Conservation (phyloP, 2,113 vertebrate species). For the Cepphus grylle region DNA sequence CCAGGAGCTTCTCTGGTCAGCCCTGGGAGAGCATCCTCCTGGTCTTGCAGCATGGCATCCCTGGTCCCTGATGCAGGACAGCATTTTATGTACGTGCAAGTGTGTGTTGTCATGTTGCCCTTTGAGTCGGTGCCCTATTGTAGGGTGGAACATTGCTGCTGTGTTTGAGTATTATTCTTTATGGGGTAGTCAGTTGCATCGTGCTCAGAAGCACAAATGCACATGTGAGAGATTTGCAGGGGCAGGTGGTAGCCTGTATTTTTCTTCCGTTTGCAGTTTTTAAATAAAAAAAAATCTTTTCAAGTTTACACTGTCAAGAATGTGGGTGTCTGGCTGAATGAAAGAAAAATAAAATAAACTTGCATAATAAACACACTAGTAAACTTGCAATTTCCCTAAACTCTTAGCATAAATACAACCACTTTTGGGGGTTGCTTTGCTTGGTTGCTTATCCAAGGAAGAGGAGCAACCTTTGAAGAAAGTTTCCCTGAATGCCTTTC, state of each 20-base stretch:
- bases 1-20: background rate
- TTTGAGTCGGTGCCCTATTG: background rate
- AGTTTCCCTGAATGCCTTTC: background rate
- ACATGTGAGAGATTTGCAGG: background rate
- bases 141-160: background rate
- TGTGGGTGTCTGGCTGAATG: conserved; percentile 60
- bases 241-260: conserved; percentile 30
- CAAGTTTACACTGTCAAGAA: conserved; percentile 57
- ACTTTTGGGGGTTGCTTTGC: background rate
- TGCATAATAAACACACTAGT: conserved; percentile 33
- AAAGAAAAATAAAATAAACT: conserved; percentile 44
- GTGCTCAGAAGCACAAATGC: background rate
- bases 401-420: background rate
- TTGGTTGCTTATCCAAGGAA: background rate
- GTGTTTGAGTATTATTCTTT: background rate
- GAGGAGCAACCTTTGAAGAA: background rate
- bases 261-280: conserved; percentile 27
- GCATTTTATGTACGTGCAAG: background rate
- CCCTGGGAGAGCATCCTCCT: background rate
- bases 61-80: background rate
- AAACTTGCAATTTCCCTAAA: conserved; percentile 7
- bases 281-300: conserved; percentile 19
- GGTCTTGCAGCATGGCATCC: background rate
- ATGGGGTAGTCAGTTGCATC: background rate
- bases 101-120: background rate